Percentiles rank a stretch among this genome's conserved stretches.
These are phyloP conservation scores for Acrocephalus scirpaceus DNA, from an alignment of 2,797 vertebrate genomes.

Conservation along the genomic window DNA sequence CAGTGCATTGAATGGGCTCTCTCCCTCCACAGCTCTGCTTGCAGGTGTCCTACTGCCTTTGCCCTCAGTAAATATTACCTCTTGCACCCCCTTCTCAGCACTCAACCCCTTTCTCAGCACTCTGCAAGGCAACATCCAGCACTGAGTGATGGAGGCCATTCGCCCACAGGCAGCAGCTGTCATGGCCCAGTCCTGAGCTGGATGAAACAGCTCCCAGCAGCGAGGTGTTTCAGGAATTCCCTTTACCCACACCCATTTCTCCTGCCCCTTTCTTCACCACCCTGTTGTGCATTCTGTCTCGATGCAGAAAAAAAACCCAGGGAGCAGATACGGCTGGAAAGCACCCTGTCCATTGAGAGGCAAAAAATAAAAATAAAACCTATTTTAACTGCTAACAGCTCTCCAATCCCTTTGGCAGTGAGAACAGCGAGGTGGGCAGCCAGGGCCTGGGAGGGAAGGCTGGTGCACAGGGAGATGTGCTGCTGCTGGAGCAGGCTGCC, in stretches of 20 bases:
- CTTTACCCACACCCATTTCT: background rate
- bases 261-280: background rate
- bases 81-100: background rate
- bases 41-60: background rate
- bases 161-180: accelerated
- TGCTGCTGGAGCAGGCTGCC: background rate
- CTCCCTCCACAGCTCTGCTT: background rate
- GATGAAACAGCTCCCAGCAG: background rate
- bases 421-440: background rate
- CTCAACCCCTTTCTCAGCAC: background rate
- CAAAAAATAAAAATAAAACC: background rate
- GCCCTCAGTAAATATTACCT: background rate
- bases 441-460: background rate
- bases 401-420: background rate
- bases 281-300: background rate
- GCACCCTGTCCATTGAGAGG: background rate
- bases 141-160: background rate
- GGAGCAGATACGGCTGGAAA: accelerated
- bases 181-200: accelerated
- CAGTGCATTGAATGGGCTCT: background rate
- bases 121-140: background rate
- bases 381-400: background rate
- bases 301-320: background rate
- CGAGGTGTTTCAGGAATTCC: background rate
- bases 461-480: background rate